These are phyloP conservation scores for Tangara arthus DNA, from an alignment of 2,797 vertebrate species.

Conservation along the genomic window DNA sequence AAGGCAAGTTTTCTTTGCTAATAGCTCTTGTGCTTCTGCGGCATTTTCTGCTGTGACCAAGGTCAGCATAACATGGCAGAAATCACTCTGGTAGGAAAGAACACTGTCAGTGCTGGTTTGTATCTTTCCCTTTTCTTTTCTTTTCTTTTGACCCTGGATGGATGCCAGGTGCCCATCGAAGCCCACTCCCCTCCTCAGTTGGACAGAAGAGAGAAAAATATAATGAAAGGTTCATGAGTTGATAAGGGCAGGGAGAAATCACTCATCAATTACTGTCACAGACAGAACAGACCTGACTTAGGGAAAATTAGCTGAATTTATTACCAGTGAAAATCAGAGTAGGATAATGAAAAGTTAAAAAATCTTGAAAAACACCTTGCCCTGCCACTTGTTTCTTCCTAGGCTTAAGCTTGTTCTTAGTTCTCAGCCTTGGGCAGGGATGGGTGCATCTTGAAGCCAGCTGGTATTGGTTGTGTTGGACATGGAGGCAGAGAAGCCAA, in stretches of 20 bases:
- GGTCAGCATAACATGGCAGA: slow-evolving; percentile 1
- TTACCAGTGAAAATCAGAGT: neutral
- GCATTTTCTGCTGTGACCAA: neutral
- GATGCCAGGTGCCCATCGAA: neutral
- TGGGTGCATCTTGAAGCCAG: neutral
- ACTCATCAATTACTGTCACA: neutral
- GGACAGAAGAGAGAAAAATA: neutral
- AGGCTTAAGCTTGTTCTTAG: neutral
- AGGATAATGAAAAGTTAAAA: neutral
- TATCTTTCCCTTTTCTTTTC: neutral
- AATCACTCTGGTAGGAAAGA: neutral
- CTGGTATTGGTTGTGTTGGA: neutral
- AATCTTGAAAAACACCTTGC: neutral
- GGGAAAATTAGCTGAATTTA: neutral
- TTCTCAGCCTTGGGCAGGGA: neutral
- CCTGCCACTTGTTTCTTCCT: fast-evolving
- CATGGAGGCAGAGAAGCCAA: neutral
- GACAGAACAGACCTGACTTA: neutral
- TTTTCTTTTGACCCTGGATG: neutral
- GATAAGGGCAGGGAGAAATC: neutral
- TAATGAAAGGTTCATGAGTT: neutral
- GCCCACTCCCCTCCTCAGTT: neutral
- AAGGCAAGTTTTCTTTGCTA: slow-evolving; percentile 37
- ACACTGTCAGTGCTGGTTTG: neutral
- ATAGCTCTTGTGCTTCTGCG: neutral